Conservation (phyloP, 2,888 invertebrate species). For the Thereva unica region DNA sequence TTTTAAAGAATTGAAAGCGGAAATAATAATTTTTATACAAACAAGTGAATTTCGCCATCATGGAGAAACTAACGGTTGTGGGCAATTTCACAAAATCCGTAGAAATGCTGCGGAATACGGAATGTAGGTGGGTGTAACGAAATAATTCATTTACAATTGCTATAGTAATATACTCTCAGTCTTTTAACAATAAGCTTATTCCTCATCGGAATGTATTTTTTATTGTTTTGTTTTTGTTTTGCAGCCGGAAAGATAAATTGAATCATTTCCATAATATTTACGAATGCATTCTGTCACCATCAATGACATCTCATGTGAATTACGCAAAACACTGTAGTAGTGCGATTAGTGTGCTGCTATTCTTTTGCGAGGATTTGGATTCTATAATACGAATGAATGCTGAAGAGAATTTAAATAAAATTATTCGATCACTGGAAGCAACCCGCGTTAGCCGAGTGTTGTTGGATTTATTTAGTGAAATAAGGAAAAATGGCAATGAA, state of each 20-base stretch:
- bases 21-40: not conserved
- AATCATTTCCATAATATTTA: constrained; percentile 72
- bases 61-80: constrained; percentile 44
- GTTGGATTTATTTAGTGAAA: constrained; percentile 80
- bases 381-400: constrained; percentile 79
- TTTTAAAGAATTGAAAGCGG: too few relatives aligned
- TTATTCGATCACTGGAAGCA: constrained; percentile 71
- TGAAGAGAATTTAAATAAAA: constrained; percentile 79
- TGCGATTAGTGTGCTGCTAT: constrained; percentile 71
- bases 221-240: not conserved
- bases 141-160: not conserved
- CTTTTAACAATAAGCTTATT: not conserved
- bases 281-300: constrained; percentile 66
- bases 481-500: constrained; percentile 73
- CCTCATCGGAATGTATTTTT: not conserved
- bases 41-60: constrained; percentile 27
- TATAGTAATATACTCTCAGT: not conserved
- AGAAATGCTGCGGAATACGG: constrained; percentile 56
- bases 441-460: constrained; percentile 73
- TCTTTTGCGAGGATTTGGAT: constrained; percentile 75
- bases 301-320: constrained; percentile 60
- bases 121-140: constrained; percentile 54
- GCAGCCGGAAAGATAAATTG: constrained; percentile 76
- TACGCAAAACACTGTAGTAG: constrained; percentile 69
- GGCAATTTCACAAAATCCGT: constrained; percentile 48